Percentiles rank a stretch among this genome's conserved stretches.
These are phyloP conservation scores for Drosophila nigricruria DNA, from an alignment of 2,888 invertebrate species.

Conservation along the genomic window DNA sequence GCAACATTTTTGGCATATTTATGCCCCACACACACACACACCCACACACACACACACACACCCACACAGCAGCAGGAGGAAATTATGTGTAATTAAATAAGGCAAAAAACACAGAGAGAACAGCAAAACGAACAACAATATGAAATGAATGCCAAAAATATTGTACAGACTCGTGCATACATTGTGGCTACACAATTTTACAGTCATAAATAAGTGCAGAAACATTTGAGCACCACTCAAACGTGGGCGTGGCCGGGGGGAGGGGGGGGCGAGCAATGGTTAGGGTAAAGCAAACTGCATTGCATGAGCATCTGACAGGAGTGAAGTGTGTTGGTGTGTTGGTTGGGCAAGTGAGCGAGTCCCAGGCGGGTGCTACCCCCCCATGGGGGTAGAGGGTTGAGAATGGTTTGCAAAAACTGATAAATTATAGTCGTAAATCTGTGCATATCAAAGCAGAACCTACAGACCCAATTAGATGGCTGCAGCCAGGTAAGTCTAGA, in stretches of 20 bases:
- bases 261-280: neutral
- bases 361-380: too few species aligned
- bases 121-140: conserved; percentile 41
- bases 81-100: conserved; percentile 68
- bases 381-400: too few species aligned
- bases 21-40: conserved; percentile 29
- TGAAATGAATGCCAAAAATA: conserved; percentile 62
- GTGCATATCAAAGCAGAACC: neutral
- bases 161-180: conserved; percentile 21
- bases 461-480: neutral
- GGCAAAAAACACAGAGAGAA: conserved; percentile 32
- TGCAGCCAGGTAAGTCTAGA: neutral
- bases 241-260: neutral
- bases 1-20: conserved; percentile 60
- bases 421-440: neutral
- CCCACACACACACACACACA: conserved; percentile 2
- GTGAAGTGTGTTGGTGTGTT: too few species aligned
- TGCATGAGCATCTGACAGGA: neutral
- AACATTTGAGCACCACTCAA: conserved; percentile 26
- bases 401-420: conserved; percentile 10
- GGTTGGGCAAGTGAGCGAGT: neutral
- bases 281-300: neutral
- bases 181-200: conserved; percentile 25
- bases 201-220: conserved; percentile 50
- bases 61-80: conserved; percentile 36